A percentile compares a stretch with the other conserved stretches of the same genome.
phyloP scores from a whole-genome alignment of 2,113 vertebrate species.

The Podarcis muralis region DNA sequence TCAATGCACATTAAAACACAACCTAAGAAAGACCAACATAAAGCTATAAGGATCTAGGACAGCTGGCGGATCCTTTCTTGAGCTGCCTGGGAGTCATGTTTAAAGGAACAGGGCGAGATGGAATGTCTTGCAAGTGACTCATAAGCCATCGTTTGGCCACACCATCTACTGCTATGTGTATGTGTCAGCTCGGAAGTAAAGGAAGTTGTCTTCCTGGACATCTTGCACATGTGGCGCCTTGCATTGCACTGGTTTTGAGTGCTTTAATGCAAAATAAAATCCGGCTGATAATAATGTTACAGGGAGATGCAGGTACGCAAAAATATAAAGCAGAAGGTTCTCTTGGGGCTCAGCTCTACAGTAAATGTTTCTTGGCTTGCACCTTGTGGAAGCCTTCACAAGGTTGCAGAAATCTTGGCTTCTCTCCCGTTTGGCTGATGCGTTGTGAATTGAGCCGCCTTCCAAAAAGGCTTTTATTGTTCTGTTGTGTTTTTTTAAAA shows the following conservation, averaged over 20 bases:
- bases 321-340: background rate
- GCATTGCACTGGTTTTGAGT: background rate
- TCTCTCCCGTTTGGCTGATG: conserved; percentile 47
- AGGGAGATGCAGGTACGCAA: background rate
- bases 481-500: background rate
- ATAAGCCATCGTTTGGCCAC: background rate
- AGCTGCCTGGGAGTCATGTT: background rate
- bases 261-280: background rate
- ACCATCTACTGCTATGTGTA: background rate
- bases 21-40: too few relatives aligned
- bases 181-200: background rate
- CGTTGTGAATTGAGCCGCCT: conserved; percentile 25
- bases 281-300: background rate
- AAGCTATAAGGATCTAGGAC: too few relatives aligned
- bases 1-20: too few relatives aligned
- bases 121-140: background rate
- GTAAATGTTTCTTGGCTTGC: conserved; percentile 31
- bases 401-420: conserved; percentile 36
- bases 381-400: conserved; percentile 48
- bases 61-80: background rate
- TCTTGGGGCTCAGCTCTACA: background rate
- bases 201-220: background rate
- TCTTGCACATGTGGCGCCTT: too few relatives aligned
- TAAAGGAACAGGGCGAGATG: background rate
- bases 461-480: conserved; percentile 8